These are phyloP conservation scores for Stomatorhinus walkeri DNA, from an alignment of 2,797 vertebrate species.

Conservation along the genomic window DNA sequence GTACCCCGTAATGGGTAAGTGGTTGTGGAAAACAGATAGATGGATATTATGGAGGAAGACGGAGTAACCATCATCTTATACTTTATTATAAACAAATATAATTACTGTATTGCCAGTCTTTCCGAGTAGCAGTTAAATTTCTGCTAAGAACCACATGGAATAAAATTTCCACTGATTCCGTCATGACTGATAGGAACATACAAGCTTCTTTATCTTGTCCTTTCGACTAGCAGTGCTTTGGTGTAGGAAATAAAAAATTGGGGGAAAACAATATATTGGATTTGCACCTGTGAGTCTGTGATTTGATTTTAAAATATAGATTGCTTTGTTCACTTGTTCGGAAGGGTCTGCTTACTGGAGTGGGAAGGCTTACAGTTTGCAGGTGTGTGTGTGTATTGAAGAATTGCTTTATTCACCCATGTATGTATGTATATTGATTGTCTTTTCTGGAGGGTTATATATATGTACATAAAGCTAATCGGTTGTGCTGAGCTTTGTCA, in stretches of 20 bases:
- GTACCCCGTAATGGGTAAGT: not conserved
- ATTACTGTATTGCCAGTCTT: not conserved
- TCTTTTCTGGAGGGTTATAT: not conserved
- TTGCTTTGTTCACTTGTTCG: not conserved
- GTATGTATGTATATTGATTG: not conserved
- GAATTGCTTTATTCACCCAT: not conserved
- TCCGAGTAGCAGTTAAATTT: not conserved
- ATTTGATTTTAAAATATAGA: not conserved
- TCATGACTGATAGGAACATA: not conserved
- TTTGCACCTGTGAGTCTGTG: not conserved
- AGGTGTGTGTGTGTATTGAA: not conserved
- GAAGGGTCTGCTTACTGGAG: not conserved
- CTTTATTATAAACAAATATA: not conserved
- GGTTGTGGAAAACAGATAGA: not conserved
- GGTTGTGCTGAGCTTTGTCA: not conserved
- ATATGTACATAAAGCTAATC: not conserved
- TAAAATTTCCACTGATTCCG: slow-evolving; percentile 3
- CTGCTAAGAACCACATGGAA: not conserved
- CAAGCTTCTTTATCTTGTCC: not conserved
- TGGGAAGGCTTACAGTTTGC: not conserved
- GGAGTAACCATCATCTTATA: not conserved
- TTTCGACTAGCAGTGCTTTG: not conserved
- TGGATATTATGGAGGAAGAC: not conserved
- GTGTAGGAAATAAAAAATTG: not conserved
- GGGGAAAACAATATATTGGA: not conserved